phyloP scores from a whole-genome alignment of 1,140 invertebrate genomes.

The Calliopsis andreniformis region DNA sequence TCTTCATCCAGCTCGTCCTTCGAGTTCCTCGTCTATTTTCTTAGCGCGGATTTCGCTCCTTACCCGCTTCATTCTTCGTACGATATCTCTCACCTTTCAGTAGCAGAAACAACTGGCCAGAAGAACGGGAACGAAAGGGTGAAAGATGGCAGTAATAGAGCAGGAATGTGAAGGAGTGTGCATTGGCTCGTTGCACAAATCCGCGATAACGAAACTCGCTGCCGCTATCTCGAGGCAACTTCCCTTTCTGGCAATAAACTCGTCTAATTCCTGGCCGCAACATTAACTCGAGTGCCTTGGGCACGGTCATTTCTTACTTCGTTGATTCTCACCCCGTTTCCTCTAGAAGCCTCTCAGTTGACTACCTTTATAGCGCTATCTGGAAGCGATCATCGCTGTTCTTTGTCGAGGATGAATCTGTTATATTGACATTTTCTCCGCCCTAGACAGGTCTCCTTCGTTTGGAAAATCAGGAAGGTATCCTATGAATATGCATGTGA shows the following conservation, averaged over 20 bases:
- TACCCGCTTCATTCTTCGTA: conserved; percentile 1
- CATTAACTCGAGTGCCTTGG: conserved; percentile 56
- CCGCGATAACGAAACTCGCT: conserved; percentile 57
- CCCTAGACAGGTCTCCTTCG: too few species aligned
- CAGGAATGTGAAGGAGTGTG: conserved; percentile 2
- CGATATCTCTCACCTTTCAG: conserved; percentile 31
- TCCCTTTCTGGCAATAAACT: conserved; percentile 61
- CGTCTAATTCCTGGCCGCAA: conserved; percentile 61
- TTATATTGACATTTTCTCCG: too few species aligned
- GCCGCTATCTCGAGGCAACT: conserved; percentile 57
- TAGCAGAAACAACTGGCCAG: neutral
- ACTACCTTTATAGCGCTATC: conserved; percentile 17
- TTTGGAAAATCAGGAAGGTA: too few species aligned
- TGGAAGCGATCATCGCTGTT: conserved; percentile 10
- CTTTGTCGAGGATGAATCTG: neutral
- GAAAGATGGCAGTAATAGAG: conserved; percentile 17
- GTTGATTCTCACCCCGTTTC: conserved; percentile 61
- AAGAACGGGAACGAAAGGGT: conserved; percentile 10
- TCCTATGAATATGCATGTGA: too few species aligned
- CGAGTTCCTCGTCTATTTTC: conserved; percentile 27
- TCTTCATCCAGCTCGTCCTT: conserved; percentile 6
- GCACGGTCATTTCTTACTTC: conserved; percentile 64
- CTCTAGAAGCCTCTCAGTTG: conserved; percentile 27
- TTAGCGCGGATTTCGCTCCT: conserved; percentile 18
- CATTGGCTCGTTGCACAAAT: conserved; percentile 58